Percentiles rank a stretch among this genome's conserved stretches.
Evolutionary conservation across 2,888 invertebrate species (phyloP).

Genomic region (Melanostoma scalare): DNA sequence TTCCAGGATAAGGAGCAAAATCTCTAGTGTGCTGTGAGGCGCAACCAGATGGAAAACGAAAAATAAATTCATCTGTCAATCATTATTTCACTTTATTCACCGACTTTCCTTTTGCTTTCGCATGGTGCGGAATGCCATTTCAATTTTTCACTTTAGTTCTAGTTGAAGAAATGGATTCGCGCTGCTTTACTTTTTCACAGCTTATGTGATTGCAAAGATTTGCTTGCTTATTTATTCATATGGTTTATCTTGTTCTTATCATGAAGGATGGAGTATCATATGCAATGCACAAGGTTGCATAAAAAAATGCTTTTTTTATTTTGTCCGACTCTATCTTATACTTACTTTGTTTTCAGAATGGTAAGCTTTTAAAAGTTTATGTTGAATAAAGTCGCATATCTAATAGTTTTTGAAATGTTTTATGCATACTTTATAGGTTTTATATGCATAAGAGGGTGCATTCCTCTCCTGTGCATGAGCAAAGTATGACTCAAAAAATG

Average conservation of each 20-base stretch:
- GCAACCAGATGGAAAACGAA: slow-evolving; percentile 71
- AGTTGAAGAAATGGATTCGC: slow-evolving; percentile 45
- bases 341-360: too few relatives aligned
- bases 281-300: too few relatives aligned
- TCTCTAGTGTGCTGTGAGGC: slow-evolving; percentile 57
- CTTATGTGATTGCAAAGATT: slow-evolving; percentile 34
- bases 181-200: slow-evolving; percentile 17
- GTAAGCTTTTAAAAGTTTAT: too few relatives aligned
- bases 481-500: too few relatives aligned
- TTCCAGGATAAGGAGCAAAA: slow-evolving; percentile 57
- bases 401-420: too few relatives aligned
- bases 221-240: slow-evolving; percentile 40
- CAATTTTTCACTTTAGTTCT: slow-evolving; percentile 54
- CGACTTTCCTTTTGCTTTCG: slow-evolving; percentile 34
- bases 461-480: too few relatives aligned
- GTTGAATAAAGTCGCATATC: too few relatives aligned
- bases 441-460: too few relatives aligned
- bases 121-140: slow-evolving; percentile 50
- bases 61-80: slow-evolving; percentile 72
- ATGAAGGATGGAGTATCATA: neutral
- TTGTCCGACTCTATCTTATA: too few relatives aligned
- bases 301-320: too few relatives aligned
- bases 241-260: slow-evolving; percentile 7
- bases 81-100: slow-evolving; percentile 65
- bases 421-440: too few relatives aligned